Evolutionary conservation across 2,113 vertebrate genomes (phyloP).

Genomic region (Progne subis): DNA sequence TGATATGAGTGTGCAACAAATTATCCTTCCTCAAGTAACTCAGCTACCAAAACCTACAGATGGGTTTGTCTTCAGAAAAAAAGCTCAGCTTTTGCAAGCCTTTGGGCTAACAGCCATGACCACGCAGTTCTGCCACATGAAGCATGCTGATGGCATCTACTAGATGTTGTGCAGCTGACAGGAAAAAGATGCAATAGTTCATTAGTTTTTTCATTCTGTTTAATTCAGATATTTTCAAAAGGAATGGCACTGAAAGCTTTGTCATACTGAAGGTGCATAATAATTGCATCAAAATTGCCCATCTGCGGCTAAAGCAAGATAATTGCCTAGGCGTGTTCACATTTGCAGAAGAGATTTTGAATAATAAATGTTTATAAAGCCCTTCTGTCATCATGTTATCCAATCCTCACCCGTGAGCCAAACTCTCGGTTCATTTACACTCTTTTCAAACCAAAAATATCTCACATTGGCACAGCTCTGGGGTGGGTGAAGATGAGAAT

Average conservation of each 20-base stretch:
- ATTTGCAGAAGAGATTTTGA: conserved; percentile 59
- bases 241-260: conserved; percentile 55
- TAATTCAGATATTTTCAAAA: conserved; percentile 60
- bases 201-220: conserved; percentile 47
- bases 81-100: background rate
- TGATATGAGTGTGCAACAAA: background rate
- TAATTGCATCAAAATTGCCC: conserved; percentile 64
- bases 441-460: conserved; percentile 45
- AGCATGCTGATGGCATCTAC: background rate
- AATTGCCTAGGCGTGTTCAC: conserved; percentile 51
- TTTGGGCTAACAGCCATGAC: background rate
- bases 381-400: conserved; percentile 57
- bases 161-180: conserved; percentile 45
- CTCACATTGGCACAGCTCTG: background rate
- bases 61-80: background rate
- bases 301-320: conserved; percentile 64
- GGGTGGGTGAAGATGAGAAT: background rate
- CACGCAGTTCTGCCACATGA: background rate
- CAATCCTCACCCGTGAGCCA: background rate
- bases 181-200: conserved; percentile 56
- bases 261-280: conserved; percentile 63
- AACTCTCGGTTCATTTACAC: conserved; percentile 38
- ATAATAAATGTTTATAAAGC: conserved; percentile 67
- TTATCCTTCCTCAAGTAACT: background rate
- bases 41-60: background rate